These are phyloP conservation scores for Phataginus tricuspis DNA, from an alignment of 2,797 vertebrate genomes.

Conservation along the genomic window DNA sequence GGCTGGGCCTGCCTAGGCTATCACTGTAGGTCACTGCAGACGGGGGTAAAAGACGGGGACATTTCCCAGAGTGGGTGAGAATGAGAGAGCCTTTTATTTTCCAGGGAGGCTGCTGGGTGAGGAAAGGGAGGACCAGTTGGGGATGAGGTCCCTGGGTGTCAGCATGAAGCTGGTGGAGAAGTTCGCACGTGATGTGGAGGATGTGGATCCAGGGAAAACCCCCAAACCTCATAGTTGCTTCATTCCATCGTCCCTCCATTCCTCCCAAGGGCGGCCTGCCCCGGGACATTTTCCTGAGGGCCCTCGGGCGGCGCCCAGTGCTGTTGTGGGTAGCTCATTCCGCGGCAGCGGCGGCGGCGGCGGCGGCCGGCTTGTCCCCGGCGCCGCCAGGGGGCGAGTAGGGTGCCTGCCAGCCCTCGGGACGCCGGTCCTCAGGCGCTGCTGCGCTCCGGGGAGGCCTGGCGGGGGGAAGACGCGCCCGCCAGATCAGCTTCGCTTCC, in stretches of 20 bases:
- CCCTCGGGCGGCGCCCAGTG: constrained; percentile 62
- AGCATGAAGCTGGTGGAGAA: neutral
- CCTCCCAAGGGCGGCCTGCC: neutral
- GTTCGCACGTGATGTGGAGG: neutral
- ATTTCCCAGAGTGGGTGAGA: constrained; percentile 3
- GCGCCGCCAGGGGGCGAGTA: constrained; percentile 74
- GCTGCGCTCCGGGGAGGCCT: neutral
- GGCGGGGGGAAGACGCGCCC: neutral
- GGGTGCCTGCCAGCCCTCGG: neutral
- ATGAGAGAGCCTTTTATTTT: constrained; percentile 8
- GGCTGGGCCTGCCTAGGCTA: neutral
- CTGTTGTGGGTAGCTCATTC: constrained; percentile 80
- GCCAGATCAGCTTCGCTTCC: neutral
- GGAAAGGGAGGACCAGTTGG: neutral
- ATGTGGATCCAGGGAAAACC: neutral
- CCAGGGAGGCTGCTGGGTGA: neutral
- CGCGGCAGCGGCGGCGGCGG: neutral
- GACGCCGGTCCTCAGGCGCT: neutral
- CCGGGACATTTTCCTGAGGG: neutral
- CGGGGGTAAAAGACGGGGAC: neutral
- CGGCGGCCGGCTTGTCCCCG: neutral
- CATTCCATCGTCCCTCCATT: neutral
- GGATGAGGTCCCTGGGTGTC: neutral
- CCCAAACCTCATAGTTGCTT: neutral
- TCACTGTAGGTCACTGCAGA: neutral